Percentiles rank a stretch among this genome's conserved stretches.
Evolutionary conservation across 1,140 invertebrate genomes (phyloP).

Genomic region (Papilio xuthus): DNA sequence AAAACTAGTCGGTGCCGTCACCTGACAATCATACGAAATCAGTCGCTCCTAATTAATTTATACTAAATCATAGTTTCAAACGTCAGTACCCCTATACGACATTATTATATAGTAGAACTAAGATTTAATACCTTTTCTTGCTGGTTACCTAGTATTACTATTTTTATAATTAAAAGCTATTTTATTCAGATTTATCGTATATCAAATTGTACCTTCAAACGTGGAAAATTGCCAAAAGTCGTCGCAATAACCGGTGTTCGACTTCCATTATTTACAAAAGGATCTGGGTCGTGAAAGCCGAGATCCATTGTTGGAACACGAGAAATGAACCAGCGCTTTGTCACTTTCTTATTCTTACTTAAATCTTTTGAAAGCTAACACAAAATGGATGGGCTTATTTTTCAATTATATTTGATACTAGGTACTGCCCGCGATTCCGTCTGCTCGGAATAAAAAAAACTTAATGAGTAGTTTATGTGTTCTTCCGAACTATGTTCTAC

Average conservation of each 20-base stretch:
- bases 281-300: slow-evolving; percentile 18
- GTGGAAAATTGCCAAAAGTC: not conserved
- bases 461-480: no score
- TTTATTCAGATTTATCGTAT: not conserved
- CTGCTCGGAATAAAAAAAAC: no score
- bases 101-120: no score
- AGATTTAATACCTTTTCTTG: no score
- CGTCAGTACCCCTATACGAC: no score
- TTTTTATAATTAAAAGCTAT: not conserved
- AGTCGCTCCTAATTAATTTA: no score
- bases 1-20: no score
- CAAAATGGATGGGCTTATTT: not conserved
- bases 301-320: slow-evolving; percentile 8
- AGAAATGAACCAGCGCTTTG: slow-evolving; percentile 16
- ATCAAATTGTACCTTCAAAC: slow-evolving; percentile 1
- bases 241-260: slow-evolving; percentile 8
- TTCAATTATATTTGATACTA: slow-evolving; percentile 2
- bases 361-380: slow-evolving; percentile 9
- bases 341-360: slow-evolving; percentile 11
- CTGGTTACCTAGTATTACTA: not conserved
- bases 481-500: no score
- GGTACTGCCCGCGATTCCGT: no score
- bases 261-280: not conserved
- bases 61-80: no score
- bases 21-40: no score